Base-by-base conservation (phyloP, 2,797 vertebrate species). In the Phataginus tetradactyla region DNA sequence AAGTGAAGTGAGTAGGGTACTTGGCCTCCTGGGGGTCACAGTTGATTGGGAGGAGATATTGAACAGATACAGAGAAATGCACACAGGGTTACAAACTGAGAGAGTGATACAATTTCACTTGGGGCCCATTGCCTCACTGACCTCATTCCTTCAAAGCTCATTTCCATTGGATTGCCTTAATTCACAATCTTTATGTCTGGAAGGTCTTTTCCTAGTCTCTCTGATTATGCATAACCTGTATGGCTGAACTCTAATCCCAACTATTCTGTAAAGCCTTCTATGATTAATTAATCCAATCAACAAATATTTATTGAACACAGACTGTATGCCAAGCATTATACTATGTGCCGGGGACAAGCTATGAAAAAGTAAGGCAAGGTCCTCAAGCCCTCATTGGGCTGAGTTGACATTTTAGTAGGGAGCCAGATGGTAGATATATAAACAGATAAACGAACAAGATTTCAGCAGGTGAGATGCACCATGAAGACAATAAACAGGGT, bases 391-490 rank as follows among this genome's bases (percentile, higher is more conserved):
- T 95, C 69, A 5, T 0, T 59, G 86, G 78, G 25, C 80, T 86
- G 68, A 90, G n/a, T 0, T 85, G 68, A 71, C 10, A 15, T 69
- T 95, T 94, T 37, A 64, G 61, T 45, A 81, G 72, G 49, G 64
- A 92, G 66, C 66, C 94, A 94, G 79, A 86, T 94, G 74, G 92
- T 90, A 95, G 93, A 95, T 93, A 83, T 63, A 80, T 91, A 90
- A 93, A 93, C 66, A 96, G 87, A 79, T 75, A 86, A 92, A 86
- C 10, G 39, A 79, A 61, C 25, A 79, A 71, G 63, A 71, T 45
- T 53, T 71, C 91, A 89, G 90, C 53, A 94, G 86, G 74, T 86
- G 39, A 83, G 85, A 91, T 86, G 49, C 59, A 59, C 45, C 45
- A 37, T 27, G 29, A 85, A 94, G 45, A 75, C 55, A 91, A 15